Evolutionary conservation across 1,140 invertebrate species (phyloP).

Genomic region (Metopolophium dirhodum): DNA sequence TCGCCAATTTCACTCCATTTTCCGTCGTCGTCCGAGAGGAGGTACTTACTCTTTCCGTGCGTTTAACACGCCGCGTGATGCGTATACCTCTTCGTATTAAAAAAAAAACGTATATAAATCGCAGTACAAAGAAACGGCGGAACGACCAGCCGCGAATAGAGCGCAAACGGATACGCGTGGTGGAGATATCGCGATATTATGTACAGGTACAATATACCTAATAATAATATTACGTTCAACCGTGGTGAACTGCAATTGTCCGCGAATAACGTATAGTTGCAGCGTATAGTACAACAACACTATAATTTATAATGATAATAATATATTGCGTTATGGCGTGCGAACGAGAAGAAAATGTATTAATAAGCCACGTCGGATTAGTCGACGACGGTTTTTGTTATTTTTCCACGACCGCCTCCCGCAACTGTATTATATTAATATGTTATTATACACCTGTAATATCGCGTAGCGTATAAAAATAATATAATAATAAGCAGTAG

Average conservation of each 20-base stretch:
- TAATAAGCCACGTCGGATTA: background rate
- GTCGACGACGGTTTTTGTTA: background rate
- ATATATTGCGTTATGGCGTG: slow-evolving; percentile 8
- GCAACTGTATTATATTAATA: background rate
- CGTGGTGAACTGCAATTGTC: slow-evolving; percentile 36
- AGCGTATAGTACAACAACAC: background rate
- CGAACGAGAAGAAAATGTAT: background rate
- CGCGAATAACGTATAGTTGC: slow-evolving; percentile 24
- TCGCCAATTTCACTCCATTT: slow-evolving; percentile 48
- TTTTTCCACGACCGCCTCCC: background rate
- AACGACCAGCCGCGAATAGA: background rate
- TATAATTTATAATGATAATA: background rate
- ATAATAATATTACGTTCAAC: background rate
- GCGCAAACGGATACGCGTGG: background rate
- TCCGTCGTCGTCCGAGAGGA: background rate
- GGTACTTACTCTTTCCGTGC: background rate
- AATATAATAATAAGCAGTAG: background rate
- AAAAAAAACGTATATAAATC: background rate
- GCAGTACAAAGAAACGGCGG: background rate
- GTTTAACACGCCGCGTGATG: background rate
- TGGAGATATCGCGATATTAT: background rate
- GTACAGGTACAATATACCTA: too few species aligned
- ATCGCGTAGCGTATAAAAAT: background rate
- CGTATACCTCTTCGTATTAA: background rate
- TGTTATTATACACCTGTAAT: background rate